Evolutionary conservation across 2,797 vertebrate genomes (phyloP).

Genomic region (Liasis olivaceus): DNA sequence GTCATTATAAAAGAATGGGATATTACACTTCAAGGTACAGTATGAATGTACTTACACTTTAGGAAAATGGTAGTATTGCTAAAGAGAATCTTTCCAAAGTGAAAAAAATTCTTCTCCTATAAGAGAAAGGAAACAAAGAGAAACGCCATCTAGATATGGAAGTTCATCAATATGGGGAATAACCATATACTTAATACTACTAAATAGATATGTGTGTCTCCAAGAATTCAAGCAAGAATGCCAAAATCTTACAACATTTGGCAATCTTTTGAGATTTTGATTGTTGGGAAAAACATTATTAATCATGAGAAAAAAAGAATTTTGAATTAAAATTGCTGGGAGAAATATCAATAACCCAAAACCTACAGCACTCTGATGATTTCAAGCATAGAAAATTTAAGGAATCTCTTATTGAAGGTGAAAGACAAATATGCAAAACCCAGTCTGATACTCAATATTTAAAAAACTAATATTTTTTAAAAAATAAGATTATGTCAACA

Average conservation of each 20-base stretch:
- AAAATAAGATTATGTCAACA: not conserved
- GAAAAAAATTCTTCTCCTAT: conserved; percentile 79
- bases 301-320: not conserved
- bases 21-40: conserved; percentile 1
- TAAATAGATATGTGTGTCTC: not conserved
- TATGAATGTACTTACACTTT: conserved; percentile 82
- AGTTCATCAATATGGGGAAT: not conserved
- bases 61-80: conserved; percentile 89
- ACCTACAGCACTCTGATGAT: not conserved
- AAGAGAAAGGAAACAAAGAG: conserved; percentile 52
- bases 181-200: not conserved
- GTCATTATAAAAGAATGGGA: not conserved
- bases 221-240: not conserved
- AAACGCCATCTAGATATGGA: not conserved
- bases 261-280: not conserved
- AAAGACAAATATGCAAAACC: not conserved
- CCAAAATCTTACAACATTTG: not conserved
- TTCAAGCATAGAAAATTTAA: not conserved
- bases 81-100: conserved; percentile 91
- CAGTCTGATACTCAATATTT: not conserved
- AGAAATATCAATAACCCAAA: not conserved
- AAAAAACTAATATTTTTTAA: not conserved
- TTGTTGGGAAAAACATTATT: not conserved
- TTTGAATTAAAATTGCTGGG: not conserved
- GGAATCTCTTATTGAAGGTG: not conserved